These are phyloP conservation scores for Dendrolimus kikuchii DNA, from an alignment of 1,140 invertebrate species.

Conservation along the genomic window DNA sequence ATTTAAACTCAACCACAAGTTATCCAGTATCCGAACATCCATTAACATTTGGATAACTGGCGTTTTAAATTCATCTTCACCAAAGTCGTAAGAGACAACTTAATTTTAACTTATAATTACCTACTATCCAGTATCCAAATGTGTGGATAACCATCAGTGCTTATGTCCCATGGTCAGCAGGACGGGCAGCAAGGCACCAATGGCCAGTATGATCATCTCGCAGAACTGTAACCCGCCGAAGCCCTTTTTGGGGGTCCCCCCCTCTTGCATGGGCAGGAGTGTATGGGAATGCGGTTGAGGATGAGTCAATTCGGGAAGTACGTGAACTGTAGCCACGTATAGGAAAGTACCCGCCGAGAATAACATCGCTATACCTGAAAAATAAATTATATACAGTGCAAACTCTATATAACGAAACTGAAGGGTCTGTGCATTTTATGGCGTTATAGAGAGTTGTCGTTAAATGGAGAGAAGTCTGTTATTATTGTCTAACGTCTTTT, in stretches of 20 bases:
- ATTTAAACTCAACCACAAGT: no score
- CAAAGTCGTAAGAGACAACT: background rate
- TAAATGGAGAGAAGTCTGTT: no score
- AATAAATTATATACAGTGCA: no score
- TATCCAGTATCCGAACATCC: no score
- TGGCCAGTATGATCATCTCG: slow-evolving; percentile 88
- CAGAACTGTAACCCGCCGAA: slow-evolving; percentile 77
- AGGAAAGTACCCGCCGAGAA: slow-evolving; percentile 99
- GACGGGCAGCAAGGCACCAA: slow-evolving; percentile 89
- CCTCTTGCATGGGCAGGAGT: slow-evolving; percentile 47
- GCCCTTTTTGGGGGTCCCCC: slow-evolving; percentile 62
- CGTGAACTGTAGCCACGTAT: slow-evolving; percentile 98
- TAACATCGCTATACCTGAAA: slow-evolving; percentile 93
- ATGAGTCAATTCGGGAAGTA: slow-evolving; percentile 92
- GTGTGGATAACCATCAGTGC: slow-evolving; percentile 74
- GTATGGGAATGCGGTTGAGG: slow-evolving; percentile 57
- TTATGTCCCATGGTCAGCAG: slow-evolving; percentile 93
- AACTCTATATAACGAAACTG: no score
- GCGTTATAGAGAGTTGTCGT: no score
- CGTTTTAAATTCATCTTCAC: no score
- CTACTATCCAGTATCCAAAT: background rate
- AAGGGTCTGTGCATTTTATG: no score
- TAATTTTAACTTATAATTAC: background rate
- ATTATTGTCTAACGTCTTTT: no score
- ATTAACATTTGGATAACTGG: no score